A percentile compares a stretch with the other conserved stretches of the same genome.
These are phyloP conservation scores for Amphipoea lucens DNA, from an alignment of 2,888 invertebrate species.

Conservation along the genomic window DNA sequence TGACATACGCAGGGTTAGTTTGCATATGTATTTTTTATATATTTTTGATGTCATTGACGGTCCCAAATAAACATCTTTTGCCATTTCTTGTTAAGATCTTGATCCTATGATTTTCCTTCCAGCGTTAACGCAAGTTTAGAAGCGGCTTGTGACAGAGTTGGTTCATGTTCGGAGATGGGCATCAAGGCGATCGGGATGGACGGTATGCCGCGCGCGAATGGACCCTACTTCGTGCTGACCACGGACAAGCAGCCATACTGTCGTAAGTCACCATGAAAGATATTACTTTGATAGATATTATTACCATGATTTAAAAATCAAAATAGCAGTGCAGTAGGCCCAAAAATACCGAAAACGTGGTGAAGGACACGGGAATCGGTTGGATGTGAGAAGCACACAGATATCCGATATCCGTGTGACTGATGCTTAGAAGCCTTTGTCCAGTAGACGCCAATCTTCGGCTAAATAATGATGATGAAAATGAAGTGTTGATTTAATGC, in stretches of 20 bases:
- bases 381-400: neutral
- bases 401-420: too few relatives aligned
- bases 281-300: neutral
- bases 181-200: slow-evolving; percentile 81
- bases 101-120: neutral
- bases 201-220: slow-evolving; percentile 80
- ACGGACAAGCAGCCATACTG: slow-evolving; percentile 88
- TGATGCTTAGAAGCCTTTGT: neutral
- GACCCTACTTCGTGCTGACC: slow-evolving; percentile 90
- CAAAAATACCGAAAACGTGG: neutral
- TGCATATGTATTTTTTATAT: neutral
- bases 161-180: slow-evolving; percentile 90
- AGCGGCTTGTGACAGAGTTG: slow-evolving; percentile 77
- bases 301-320: neutral
- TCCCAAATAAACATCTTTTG: neutral
- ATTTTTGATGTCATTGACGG: neutral
- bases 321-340: neutral
- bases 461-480: neutral
- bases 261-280: slow-evolving; percentile 77
- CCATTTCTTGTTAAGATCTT: neutral
- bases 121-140: slow-evolving; percentile 83
- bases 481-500: neutral
- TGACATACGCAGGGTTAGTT: slow-evolving; percentile 85
- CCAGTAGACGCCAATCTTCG: neutral
- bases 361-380: neutral